phyloP scores from a whole-genome alignment of 2,797 vertebrate species.

The Lophius americanus region DNA sequence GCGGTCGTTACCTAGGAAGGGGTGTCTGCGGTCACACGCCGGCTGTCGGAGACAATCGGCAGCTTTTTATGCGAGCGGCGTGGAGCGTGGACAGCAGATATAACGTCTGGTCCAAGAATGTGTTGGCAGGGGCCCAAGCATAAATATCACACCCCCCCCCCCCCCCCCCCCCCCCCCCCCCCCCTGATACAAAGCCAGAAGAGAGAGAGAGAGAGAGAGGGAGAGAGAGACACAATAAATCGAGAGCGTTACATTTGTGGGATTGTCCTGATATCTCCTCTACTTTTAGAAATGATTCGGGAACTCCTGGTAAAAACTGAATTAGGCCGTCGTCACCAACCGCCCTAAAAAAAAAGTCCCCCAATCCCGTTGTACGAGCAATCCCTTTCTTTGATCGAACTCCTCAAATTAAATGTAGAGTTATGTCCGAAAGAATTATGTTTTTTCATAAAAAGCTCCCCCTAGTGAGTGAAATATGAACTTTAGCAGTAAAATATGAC shows the following conservation, averaged over 20 bases:
- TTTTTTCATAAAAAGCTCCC: too few relatives aligned
- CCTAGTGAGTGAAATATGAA: too few relatives aligned
- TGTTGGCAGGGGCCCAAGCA: constrained; percentile 69
- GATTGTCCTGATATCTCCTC: constrained; percentile 21
- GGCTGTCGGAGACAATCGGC: constrained; percentile 67
- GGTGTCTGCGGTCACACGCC: constrained; percentile 51
- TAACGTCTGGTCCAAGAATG: constrained; percentile 78
- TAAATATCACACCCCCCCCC: constrained; percentile 71
- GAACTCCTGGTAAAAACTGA: too few relatives aligned
- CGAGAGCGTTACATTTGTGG: constrained; percentile 44
- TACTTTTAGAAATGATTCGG: background rate
- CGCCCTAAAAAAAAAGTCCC: too few relatives aligned
- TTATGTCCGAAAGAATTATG: too few relatives aligned
- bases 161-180: constrained; percentile 67
- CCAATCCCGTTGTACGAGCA: too few relatives aligned
- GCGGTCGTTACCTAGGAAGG: constrained; percentile 64
- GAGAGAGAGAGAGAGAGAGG: constrained; percentile 35
- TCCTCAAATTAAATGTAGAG: too few relatives aligned
- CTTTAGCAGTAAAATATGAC: too few relatives aligned
- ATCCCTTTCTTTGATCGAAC: too few relatives aligned
- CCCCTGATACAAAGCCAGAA: constrained; percentile 50
- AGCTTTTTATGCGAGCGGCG: constrained; percentile 70
- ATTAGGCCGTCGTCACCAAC: too few relatives aligned
- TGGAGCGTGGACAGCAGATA: constrained; percentile 66
- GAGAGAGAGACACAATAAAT: constrained; percentile 59